Evolutionary conservation across 2,888 invertebrate species (phyloP).

Genomic region (Rugalucina vietnamica): DNA sequence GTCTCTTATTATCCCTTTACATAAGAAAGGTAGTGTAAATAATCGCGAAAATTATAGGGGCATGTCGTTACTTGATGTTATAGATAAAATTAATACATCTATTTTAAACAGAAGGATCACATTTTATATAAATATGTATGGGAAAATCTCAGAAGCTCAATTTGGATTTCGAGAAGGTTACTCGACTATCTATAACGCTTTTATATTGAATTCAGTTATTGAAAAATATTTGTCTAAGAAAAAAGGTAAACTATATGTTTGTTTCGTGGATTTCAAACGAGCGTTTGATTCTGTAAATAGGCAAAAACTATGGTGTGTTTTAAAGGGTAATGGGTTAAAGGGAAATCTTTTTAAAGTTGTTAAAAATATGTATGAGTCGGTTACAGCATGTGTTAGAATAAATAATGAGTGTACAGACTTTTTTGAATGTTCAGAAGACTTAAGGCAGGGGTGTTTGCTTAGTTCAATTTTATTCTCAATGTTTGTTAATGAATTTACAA

Average conservation of each 20-base stretch:
- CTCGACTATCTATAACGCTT: conserved; percentile 1
- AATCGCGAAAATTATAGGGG: background rate
- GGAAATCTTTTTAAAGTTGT: background rate
- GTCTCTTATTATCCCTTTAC: background rate
- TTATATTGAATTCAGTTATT: background rate
- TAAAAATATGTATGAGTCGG: conserved; percentile 9
- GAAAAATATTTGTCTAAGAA: background rate
- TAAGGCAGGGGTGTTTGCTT: too few species aligned
- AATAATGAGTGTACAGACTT: background rate
- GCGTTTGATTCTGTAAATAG: background rate
- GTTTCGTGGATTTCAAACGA: background rate
- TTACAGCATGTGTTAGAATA: conserved; percentile 26
- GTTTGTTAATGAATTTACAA: too few species aligned
- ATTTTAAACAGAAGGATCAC: background rate
- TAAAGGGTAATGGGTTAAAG: background rate
- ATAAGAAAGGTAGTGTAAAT: background rate
- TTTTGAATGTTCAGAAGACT: too few species aligned
- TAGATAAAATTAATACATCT: background rate
- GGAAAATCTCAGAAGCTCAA: background rate
- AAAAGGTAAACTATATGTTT: background rate
- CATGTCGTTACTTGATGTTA: background rate
- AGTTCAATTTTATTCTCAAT: too few species aligned
- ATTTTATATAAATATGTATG: background rate
- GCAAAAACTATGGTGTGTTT: background rate
- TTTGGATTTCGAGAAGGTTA: conserved; percentile 12